Conservation (phyloP, 35 echinoderm and acorn worm species). For the Lytechinus pictus region DNA sequence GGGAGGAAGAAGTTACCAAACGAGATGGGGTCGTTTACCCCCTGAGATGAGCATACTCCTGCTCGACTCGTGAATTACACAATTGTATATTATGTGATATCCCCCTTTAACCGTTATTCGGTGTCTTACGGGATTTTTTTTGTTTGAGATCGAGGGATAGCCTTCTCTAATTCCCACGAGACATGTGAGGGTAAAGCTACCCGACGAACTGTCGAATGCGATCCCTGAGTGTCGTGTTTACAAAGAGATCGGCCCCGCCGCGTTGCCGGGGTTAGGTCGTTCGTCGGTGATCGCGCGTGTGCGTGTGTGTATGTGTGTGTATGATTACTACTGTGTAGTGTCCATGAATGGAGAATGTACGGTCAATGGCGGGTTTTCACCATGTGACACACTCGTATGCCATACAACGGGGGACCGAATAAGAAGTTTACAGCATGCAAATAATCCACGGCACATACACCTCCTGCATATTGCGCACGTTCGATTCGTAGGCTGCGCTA, state of each 20-base stretch:
- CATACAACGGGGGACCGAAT: not conserved
- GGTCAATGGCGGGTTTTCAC: conserved; percentile 3
- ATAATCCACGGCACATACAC: conserved; percentile 3
- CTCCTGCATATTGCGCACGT: not conserved
- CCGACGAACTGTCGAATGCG: not conserved
- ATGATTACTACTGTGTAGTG: not conserved
- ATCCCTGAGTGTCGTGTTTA: conserved; percentile 44
- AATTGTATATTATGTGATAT: not conserved
- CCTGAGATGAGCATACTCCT: too few species aligned
- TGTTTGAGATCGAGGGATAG: conserved; percentile 23
- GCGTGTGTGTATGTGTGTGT: conserved; percentile 10
- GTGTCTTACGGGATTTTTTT: not conserved
- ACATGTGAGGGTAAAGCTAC: not conserved
- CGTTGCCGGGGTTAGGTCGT: conserved; percentile 13
- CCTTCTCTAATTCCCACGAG: conserved; percentile 33
- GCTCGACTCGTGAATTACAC: not conserved
- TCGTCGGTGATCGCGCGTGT: not conserved
- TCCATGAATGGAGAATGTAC: conserved; percentile 2
- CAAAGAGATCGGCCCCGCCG: conserved; percentile 27
- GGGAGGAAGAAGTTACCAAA: too few species aligned
- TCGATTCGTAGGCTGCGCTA: not conserved
- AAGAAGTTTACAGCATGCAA: conserved; percentile 1
- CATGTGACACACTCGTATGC: conserved; percentile 23
- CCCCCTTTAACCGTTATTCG: conserved; percentile 1
- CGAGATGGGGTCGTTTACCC: too few species aligned